Evolutionary conservation across 2,888 invertebrate species (phyloP).

Genomic region (Norana najaformis): DNA sequence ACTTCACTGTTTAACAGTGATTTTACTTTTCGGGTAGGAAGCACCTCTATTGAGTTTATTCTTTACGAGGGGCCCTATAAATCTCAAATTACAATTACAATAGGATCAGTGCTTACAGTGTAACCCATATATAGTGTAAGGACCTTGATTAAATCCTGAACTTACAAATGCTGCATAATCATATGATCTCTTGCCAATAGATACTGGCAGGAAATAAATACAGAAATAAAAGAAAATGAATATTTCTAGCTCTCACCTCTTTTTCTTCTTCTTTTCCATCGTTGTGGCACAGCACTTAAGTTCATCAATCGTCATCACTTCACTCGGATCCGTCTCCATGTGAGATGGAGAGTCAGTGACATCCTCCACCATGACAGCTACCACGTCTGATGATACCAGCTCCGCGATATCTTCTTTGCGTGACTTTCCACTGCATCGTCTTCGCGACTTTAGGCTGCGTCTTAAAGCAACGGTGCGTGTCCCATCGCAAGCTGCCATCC

Average conservation of each 20-base stretch:
- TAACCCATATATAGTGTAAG: too few relatives aligned
- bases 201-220: too few relatives aligned
- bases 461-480: background rate
- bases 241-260: background rate
- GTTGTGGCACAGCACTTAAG: background rate
- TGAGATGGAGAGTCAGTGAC: background rate
- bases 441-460: background rate
- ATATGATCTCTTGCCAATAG: too few relatives aligned
- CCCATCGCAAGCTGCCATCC: background rate
- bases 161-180: too few relatives aligned
- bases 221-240: too few relatives aligned
- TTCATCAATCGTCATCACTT: background rate
- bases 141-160: too few relatives aligned
- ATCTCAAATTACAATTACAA: background rate
- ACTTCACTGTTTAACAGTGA: too few relatives aligned
- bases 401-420: background rate
- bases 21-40: too few relatives aligned
- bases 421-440: background rate
- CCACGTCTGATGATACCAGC: background rate
- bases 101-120: too few relatives aligned
- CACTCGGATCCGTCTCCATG: background rate
- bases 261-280: background rate
- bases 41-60: too few relatives aligned
- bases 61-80: too few relatives aligned
- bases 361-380: background rate